A percentile compares a stretch with the other conserved stretches of the same genome.
phyloP scores from a whole-genome alignment of 1,140 invertebrate species.

The Sesamia nonagrioides region DNA sequence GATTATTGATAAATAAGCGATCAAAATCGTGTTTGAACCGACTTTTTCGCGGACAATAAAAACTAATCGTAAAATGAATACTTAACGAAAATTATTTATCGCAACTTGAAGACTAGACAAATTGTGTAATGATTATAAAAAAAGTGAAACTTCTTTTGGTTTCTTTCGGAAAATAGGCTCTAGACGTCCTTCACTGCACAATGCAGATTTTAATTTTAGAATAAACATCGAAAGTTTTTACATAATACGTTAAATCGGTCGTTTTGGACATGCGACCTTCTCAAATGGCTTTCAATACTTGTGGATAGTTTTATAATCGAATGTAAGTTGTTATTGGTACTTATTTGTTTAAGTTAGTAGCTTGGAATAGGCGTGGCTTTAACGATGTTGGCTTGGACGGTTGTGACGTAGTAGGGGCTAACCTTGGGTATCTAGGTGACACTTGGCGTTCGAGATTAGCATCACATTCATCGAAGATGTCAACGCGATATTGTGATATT shows the following conservation, averaged over 20 bases:
- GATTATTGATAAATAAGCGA: not conserved
- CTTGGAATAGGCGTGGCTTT: conserved; percentile 35
- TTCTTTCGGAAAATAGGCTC: conserved; percentile 39
- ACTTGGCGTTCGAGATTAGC: conserved; percentile 5
- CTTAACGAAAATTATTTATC: not conserved
- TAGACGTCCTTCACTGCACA: conserved; percentile 28
- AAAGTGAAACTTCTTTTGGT: conserved; percentile 33
- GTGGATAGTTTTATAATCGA: conserved; percentile 40
- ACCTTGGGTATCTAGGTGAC: conserved; percentile 40
- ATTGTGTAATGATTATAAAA: conserved; percentile 22
- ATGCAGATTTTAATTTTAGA: conserved; percentile 24
- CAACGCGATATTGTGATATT: conserved; percentile 11
- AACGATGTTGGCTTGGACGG: conserved; percentile 20
- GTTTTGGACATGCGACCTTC: conserved; percentile 29
- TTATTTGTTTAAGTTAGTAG: not conserved
- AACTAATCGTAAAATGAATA: conserved; percentile 7
- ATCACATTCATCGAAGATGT: conserved; percentile 25
- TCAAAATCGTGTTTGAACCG: not conserved
- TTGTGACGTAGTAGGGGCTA: conserved; percentile 10
- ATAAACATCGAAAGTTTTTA: conserved; percentile 32
- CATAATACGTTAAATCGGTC: conserved; percentile 17
- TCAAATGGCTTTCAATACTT: conserved; percentile 20
- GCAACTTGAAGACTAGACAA: not conserved
- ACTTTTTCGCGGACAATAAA: not conserved
- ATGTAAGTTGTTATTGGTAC: conserved; percentile 30